phyloP scores from a whole-genome alignment of 2,113 vertebrate species.

The Chelonoidis abingdonii region DNA sequence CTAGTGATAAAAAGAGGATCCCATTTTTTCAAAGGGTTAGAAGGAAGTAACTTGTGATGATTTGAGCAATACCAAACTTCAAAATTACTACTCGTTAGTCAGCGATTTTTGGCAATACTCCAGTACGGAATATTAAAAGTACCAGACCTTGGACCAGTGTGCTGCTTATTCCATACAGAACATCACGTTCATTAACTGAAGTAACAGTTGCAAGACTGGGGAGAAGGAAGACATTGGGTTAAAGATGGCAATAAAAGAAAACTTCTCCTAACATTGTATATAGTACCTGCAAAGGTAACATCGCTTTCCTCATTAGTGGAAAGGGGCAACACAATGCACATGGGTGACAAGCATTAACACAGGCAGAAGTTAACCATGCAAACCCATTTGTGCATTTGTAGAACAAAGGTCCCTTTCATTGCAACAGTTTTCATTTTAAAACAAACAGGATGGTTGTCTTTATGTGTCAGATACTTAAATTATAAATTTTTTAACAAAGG shows the following conservation, averaged over 20 bases:
- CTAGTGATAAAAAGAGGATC: fast-evolving
- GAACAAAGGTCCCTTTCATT: fast-evolving
- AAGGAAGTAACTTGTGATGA: background rate
- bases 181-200: background rate
- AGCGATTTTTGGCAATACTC: fast-evolving
- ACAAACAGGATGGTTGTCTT: background rate
- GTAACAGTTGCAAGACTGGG: background rate
- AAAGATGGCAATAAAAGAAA: background rate
- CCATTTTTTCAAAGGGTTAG: background rate
- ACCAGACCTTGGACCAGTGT: constrained; percentile 29
- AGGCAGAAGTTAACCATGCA: fast-evolving
- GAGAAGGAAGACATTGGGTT: fast-evolving
- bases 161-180: constrained; percentile 20
- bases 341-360: background rate
- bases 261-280: background rate
- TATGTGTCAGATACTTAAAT: background rate
- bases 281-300: background rate
- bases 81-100: background rate
- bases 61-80: background rate
- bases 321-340: fast-evolving
- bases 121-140: fast-evolving
- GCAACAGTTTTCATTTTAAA: fast-evolving
- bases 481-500: background rate
- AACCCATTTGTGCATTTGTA: background rate
- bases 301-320: background rate